Conservation (phyloP, 1,140 invertebrate species). For the Lepeophtheirus salmonis region DNA sequence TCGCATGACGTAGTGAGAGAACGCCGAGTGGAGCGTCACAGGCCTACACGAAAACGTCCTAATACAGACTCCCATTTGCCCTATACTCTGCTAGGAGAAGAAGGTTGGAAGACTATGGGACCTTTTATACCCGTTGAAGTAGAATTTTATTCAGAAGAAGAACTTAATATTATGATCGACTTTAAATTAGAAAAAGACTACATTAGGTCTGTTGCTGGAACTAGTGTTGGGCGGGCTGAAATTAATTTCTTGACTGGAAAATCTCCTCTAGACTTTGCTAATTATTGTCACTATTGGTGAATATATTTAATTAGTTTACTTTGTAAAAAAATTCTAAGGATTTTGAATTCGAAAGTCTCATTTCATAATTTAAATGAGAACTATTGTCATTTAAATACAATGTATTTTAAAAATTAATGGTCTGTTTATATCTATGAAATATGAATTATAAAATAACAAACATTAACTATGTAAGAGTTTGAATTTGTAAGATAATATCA, state of each 20-base stretch:
- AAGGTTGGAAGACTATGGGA: slow-evolving; percentile 2
- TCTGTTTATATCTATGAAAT: too few relatives aligned
- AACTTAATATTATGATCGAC: slow-evolving; percentile 2
- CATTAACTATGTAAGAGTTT: too few relatives aligned
- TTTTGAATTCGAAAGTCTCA: too few relatives aligned
- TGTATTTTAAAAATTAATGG: too few relatives aligned
- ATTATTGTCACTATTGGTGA: not conserved
- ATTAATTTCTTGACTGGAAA: not conserved
- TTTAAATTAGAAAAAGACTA: not conserved
- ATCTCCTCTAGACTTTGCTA: not conserved
- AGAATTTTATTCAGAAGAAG: not conserved
- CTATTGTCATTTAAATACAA: too few relatives aligned
- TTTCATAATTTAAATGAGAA: too few relatives aligned
- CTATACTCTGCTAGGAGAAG: not conserved
- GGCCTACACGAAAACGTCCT: not conserved
- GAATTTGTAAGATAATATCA: too few relatives aligned
- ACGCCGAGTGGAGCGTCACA: not conserved
- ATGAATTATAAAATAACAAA: too few relatives aligned
- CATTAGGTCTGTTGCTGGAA: slow-evolving; percentile 1
- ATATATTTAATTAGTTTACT: too few relatives aligned
- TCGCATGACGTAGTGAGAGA: not conserved
- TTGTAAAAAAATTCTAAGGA: too few relatives aligned
- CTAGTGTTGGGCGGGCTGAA: not conserved
- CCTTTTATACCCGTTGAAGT: slow-evolving; percentile 6
- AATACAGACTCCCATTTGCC: not conserved